These are phyloP conservation scores for Chlamydotis undulata DNA, from an alignment of 2,113 vertebrate species.

Conservation along the genomic window DNA sequence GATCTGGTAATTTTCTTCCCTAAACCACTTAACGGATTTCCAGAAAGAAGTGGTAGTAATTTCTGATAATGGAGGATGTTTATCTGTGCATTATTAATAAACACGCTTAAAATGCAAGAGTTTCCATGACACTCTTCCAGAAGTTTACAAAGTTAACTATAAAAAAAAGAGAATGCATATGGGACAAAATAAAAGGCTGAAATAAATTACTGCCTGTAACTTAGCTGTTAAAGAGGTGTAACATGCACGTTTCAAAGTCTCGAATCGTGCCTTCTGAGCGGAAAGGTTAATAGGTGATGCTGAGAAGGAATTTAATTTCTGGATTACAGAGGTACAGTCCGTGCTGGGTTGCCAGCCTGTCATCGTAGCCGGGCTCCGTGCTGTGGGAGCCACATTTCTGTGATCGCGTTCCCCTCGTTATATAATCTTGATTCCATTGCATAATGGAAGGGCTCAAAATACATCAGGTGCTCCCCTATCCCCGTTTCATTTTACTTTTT, in stretches of 20 bases:
- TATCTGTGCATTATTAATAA: neutral
- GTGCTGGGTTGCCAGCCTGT: neutral
- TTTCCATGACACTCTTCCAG: neutral
- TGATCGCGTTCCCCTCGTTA: constrained; percentile 18
- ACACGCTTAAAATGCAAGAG: neutral
- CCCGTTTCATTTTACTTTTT: neutral
- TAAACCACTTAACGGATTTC: neutral
- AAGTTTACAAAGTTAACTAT: neutral
- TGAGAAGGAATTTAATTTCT: neutral
- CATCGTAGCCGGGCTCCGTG: neutral
- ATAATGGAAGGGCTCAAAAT: constrained; percentile 20
- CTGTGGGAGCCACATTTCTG: neutral
- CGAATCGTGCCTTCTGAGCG: neutral
- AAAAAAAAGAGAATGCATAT: neutral
- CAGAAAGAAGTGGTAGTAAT: neutral
- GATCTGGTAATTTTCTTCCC: neutral
- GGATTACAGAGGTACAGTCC: neutral
- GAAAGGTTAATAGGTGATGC: neutral
- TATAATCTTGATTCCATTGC: constrained; percentile 30
- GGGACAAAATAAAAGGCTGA: neutral
- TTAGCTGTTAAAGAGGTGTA: neutral
- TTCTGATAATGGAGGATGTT: neutral
- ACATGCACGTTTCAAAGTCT: neutral
- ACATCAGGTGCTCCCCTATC: neutral
- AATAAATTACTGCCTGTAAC: neutral